phyloP scores from a whole-genome alignment of 2,888 invertebrate species.

The Polydrusus cervinus region DNA sequence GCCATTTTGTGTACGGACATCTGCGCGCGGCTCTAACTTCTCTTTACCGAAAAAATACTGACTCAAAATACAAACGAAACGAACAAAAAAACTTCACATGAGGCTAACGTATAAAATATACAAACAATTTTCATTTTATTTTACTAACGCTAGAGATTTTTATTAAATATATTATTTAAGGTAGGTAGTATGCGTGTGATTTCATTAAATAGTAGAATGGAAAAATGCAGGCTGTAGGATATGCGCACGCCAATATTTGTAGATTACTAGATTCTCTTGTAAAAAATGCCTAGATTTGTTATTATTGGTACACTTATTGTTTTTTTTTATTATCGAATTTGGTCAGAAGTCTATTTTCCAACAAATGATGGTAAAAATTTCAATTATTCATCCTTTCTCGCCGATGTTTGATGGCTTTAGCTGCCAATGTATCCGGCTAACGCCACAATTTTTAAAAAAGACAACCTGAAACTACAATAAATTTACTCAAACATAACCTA shows the following conservation, averaged over 20 bases:
- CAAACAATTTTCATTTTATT: constrained; percentile 46
- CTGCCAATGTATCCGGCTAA: background rate
- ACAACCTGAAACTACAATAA: background rate
- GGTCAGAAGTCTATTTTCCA: constrained; percentile 25
- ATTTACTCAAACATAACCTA: background rate
- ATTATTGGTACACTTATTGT: constrained; percentile 25
- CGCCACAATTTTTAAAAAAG: background rate
- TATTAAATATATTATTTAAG: constrained; percentile 22
- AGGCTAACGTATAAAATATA: constrained; percentile 57
- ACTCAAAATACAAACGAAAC: constrained; percentile 55
- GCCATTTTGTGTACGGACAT: constrained; percentile 63
- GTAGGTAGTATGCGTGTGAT: constrained; percentile 42
- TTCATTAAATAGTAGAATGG: constrained; percentile 44
- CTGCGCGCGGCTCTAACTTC: constrained; percentile 54
- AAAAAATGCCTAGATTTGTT: constrained; percentile 33
- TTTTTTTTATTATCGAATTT: constrained; percentile 48
- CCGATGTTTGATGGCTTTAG: background rate
- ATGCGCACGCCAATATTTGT: constrained; percentile 32
- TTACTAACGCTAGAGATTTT: constrained; percentile 10
- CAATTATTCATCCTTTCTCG: background rate
- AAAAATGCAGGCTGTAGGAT: constrained; percentile 46
- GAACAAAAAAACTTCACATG: constrained; percentile 45
- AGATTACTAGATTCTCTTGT: constrained; percentile 19
- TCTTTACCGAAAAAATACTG: constrained; percentile 58
- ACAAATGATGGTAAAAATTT: background rate